Evolutionary conservation across 2,888 invertebrate genomes (phyloP).

Genomic region (Antheraea assamensis): DNA sequence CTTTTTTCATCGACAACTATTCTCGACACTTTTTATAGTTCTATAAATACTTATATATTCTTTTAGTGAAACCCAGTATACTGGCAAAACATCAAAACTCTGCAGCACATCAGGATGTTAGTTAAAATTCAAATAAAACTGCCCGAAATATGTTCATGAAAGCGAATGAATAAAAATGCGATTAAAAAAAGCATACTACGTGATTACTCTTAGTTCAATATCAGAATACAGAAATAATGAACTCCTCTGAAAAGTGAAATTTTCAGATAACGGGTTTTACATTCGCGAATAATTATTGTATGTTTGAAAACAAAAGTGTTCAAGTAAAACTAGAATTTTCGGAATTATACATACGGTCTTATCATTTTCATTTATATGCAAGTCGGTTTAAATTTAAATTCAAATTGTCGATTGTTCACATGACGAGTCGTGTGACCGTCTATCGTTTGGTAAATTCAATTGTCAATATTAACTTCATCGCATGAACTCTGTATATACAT

Average conservation of each 20-base stretch:
- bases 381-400: background rate
- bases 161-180: too few relatives aligned
- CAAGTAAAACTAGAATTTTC: background rate
- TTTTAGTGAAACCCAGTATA: too few relatives aligned
- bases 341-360: background rate
- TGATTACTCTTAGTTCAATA: background rate
- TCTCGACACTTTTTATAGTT: too few relatives aligned
- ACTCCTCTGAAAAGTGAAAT: background rate
- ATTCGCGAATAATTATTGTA: background rate
- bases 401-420: background rate
- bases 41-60: too few relatives aligned
- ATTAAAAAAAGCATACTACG: background rate
- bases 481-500: too few relatives aligned
- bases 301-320: background rate
- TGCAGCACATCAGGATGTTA: too few relatives aligned
- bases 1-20: too few relatives aligned
- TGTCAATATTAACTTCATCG: background rate
- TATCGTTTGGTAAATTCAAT: background rate
- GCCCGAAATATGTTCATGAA: too few relatives aligned
- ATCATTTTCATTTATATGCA: background rate
- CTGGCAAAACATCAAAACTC: too few relatives aligned
- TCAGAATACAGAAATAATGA: background rate
- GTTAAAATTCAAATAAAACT: too few relatives aligned
- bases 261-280: background rate
- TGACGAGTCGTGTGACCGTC: background rate